Percentiles rank a stretch among this genome's conserved stretches.
Conservation (phyloP, 2,113 vertebrate genomes). For the Megaptera novaeangliae region DNA sequence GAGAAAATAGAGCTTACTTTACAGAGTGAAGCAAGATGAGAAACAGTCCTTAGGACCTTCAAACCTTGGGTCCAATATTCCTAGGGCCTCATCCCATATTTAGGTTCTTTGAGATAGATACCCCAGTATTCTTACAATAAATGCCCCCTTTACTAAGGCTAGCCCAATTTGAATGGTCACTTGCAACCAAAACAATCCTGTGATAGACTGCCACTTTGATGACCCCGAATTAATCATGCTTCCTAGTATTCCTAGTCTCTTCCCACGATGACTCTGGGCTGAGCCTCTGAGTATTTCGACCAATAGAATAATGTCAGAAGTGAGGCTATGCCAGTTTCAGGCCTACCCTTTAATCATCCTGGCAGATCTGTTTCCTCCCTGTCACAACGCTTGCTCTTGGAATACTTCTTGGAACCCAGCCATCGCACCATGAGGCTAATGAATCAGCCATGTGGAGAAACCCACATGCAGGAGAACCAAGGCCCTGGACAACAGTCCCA, state of each 20-base stretch:
- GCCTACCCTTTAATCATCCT: not conserved
- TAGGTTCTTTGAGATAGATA: not conserved
- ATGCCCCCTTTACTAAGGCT: constrained; percentile 17
- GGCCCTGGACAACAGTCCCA: not conserved
- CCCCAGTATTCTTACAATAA: not conserved
- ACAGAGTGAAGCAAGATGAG: constrained; percentile 14
- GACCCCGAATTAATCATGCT: not conserved
- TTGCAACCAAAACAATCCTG: not conserved
- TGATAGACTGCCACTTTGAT: not conserved
- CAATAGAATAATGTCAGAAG: not conserved
- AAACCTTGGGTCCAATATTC: not conserved
- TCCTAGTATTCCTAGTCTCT: not conserved
- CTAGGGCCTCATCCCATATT: not conserved
- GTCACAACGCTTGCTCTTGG: constrained; percentile 15
- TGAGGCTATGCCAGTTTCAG: constrained; percentile 10
- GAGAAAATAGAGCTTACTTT: constrained; percentile 33
- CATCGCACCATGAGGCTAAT: constrained; percentile 29
- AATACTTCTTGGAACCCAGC: constrained; percentile 33
- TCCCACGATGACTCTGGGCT: not conserved
- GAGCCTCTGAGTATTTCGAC: not conserved
- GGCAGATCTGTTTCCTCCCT: constrained; percentile 25
- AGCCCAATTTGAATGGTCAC: not conserved
- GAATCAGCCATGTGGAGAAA: constrained; percentile 10
- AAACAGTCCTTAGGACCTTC: not conserved
- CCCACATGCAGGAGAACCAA: not conserved